Evolutionary conservation across 2,888 invertebrate genomes (phyloP), one percentile per base, ranked within the genome.

Genomic region (Hypomecis atomaria): DNA sequence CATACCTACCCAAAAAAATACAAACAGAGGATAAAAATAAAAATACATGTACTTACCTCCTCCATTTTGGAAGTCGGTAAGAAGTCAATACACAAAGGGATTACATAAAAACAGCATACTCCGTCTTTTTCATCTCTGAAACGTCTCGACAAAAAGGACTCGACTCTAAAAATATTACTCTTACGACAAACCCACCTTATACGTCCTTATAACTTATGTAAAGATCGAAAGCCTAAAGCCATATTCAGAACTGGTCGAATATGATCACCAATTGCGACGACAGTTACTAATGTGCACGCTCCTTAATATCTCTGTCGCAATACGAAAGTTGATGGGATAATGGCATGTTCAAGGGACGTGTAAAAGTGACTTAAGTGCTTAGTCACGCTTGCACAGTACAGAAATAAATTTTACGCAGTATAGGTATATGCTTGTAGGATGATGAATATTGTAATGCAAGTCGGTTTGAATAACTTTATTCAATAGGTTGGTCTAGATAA

Each of bases 231-330:
- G 59, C 66, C 52, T 37, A 53, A 48, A 59, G 58, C 69, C 72
- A 53, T 72, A 69, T 42, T 33, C 43, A 52, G 71, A 68, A 56
- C 59, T 59, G 69, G 66, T 65, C 70, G 62, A 67, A 53, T 68
- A 65, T 65, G 71, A 66, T 67, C 64, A 67, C 71, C 70, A 67
- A 67, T 73, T 70, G n/a, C 49, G 71, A 62, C 63, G 71, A 71
- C 72, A 73, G 71, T 64, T 69, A 69, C 57, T 67, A 69, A 71
- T 71, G 65, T 55, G 50, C 56, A 69, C 49, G 47, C 44, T 38
- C 62, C 66, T 68, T 71, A 59, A 71, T 66, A 52, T 57, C 62
- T 65, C 47, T 56, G 55, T 50, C 34, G 59, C 59, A 59, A 62
- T 62, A 40, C 10, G 61, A 59, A 62, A 59, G 62, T 48, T 65